Evolutionary conservation across 2,797 vertebrate genomes (phyloP).

Genomic region (Poeciliopsis infans): DNA sequence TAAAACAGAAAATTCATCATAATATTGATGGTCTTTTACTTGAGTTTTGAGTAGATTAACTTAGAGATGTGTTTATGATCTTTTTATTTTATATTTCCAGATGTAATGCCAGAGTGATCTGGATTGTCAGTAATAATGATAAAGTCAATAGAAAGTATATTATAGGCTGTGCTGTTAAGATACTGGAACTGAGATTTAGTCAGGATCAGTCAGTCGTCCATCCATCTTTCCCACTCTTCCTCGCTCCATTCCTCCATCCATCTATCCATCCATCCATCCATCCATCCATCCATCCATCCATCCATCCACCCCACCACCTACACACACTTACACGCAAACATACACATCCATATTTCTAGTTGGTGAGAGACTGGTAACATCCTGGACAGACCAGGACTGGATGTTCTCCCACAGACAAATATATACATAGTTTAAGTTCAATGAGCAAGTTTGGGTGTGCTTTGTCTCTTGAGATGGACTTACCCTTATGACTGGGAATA

Average conservation of each 20-base stretch:
- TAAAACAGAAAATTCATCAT: constrained; percentile 13
- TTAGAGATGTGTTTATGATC: constrained; percentile 30
- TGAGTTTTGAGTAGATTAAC: constrained; percentile 39
- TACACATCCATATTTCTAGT: background rate
- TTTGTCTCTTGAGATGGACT: background rate
- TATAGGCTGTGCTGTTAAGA: background rate
- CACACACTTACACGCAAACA: too few species aligned
- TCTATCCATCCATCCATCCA: background rate
- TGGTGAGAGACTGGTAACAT: background rate
- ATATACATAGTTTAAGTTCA: background rate
- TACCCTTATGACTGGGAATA: background rate
- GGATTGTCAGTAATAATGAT: background rate
- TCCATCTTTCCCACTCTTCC: background rate
- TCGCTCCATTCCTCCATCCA: background rate
- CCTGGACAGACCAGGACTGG: background rate
- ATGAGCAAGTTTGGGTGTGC: background rate
- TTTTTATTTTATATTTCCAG: constrained; percentile 37
- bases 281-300: background rate
- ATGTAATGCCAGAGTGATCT: constrained; percentile 36
- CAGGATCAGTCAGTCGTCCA: background rate
- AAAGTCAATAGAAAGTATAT: background rate
- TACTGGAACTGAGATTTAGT: background rate
- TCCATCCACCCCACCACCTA: background rate
- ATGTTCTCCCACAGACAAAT: background rate
- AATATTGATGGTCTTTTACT: constrained; percentile 46